phyloP scores from a whole-genome alignment of 2,888 invertebrate genomes.

The Sarcophaga rosellei region DNA sequence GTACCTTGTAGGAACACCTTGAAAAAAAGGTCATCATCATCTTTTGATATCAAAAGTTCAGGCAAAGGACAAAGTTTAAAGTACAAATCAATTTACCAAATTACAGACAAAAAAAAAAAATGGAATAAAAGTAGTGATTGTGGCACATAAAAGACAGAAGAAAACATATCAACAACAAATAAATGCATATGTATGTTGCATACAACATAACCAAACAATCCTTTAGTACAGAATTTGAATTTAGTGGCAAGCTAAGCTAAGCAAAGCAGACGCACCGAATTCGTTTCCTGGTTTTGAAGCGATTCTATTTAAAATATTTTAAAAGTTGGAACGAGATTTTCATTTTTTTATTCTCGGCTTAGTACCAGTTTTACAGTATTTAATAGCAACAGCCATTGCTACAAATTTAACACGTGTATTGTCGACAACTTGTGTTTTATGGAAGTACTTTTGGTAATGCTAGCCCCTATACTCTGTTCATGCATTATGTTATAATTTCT shows the following conservation, averaged over 20 bases:
- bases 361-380: neutral
- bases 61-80: constrained; percentile 57
- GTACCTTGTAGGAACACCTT: neutral
- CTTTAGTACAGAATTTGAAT: too few relatives aligned
- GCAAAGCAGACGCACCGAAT: neutral
- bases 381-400: neutral
- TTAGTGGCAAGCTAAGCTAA: too few relatives aligned
- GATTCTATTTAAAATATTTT: neutral
- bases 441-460: neutral
- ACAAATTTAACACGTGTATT: neutral
- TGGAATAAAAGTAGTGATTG: constrained; percentile 25
- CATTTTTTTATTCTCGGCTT: neutral
- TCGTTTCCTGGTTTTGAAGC: too few relatives aligned
- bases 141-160: neutral
- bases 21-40: neutral
- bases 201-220: neutral
- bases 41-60: neutral
- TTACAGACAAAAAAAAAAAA: neutral
- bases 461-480: too few relatives aligned
- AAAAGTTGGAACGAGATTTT: neutral
- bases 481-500: constrained; percentile 38
- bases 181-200: constrained; percentile 26
- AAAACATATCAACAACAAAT: constrained; percentile 11
- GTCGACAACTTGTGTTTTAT: too few relatives aligned
- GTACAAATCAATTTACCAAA: constrained; percentile 45